Conservation (phyloP, 2,113 vertebrate species). For the Oncorhynchus clarkii region DNA sequence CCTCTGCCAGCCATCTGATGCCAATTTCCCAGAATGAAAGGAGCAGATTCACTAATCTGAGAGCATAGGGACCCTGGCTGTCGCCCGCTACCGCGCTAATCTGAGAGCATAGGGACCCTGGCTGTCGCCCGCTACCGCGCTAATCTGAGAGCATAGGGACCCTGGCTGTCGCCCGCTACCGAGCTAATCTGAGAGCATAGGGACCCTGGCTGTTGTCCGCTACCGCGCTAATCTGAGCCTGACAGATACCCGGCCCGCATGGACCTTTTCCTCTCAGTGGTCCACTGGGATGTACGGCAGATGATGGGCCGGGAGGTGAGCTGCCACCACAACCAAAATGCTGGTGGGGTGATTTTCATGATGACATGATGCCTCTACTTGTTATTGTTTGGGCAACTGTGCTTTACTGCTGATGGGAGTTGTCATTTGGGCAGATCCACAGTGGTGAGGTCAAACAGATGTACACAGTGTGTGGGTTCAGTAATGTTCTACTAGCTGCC, state of each 20-base stretch:
- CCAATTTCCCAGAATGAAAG: constrained; percentile 50
- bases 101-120: constrained; percentile 35
- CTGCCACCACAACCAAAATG: background rate
- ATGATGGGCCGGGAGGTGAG: background rate
- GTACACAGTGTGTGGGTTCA: background rate
- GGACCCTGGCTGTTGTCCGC: constrained; percentile 8
- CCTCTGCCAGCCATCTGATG: constrained; percentile 54
- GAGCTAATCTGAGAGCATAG: constrained; percentile 47
- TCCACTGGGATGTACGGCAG: constrained; percentile 1
- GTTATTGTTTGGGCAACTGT: too few relatives aligned
- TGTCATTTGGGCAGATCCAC: background rate
- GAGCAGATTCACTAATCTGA: constrained; percentile 52
- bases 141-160: constrained; percentile 51
- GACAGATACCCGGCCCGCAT: constrained; percentile 1
- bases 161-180: background rate
- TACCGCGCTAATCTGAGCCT: constrained; percentile 3
- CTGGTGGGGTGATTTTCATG: background rate
- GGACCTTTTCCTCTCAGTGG: constrained; percentile 28
- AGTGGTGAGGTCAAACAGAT: background rate
- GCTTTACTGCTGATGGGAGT: background rate
- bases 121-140: background rate
- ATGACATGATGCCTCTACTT: too few relatives aligned
- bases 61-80: constrained; percentile 20
- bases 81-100: constrained; percentile 31
- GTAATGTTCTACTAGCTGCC: background rate